Conservation (phyloP, 2,888 invertebrate species). For the Apotomis capreana region DNA sequence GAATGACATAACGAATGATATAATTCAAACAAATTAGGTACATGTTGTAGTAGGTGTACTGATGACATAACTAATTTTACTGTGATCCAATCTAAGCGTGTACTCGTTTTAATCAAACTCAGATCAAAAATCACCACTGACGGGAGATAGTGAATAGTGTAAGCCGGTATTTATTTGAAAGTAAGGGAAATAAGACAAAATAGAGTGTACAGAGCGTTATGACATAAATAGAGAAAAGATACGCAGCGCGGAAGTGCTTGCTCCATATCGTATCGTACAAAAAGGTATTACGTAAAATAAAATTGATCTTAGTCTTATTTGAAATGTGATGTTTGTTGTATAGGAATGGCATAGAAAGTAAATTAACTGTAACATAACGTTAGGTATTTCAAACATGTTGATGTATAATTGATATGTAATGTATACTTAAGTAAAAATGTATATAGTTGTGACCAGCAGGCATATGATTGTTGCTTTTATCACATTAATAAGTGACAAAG, state of each 20-base stretch:
- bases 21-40: neutral
- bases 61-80: conserved; percentile 14
- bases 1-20: neutral
- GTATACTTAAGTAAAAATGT: too few relatives aligned
- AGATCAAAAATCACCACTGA: conserved; percentile 15
- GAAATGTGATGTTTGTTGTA: conserved; percentile 19
- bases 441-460: too few relatives aligned
- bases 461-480: too few relatives aligned
- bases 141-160: neutral
- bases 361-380: conserved; percentile 3
- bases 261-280: conserved; percentile 31
- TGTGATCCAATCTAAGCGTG: conserved; percentile 12
- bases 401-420: too few relatives aligned
- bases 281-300: conserved; percentile 35
- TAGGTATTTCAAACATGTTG: too few relatives aligned
- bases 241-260: conserved; percentile 29
- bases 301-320: conserved; percentile 32
- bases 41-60: neutral
- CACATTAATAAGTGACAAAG: too few relatives aligned
- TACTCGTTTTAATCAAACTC: conserved; percentile 11
- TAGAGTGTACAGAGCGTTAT: conserved; percentile 22
- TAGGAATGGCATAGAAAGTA: conserved; percentile 26
- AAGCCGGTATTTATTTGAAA: conserved; percentile 12
- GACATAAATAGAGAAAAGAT: conserved; percentile 34
- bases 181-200: conserved; percentile 33